These are phyloP conservation scores for Patiria pectinifera DNA, from an alignment of 53 echinoderm and acorn worm genomes.

Conservation along the genomic window DNA sequence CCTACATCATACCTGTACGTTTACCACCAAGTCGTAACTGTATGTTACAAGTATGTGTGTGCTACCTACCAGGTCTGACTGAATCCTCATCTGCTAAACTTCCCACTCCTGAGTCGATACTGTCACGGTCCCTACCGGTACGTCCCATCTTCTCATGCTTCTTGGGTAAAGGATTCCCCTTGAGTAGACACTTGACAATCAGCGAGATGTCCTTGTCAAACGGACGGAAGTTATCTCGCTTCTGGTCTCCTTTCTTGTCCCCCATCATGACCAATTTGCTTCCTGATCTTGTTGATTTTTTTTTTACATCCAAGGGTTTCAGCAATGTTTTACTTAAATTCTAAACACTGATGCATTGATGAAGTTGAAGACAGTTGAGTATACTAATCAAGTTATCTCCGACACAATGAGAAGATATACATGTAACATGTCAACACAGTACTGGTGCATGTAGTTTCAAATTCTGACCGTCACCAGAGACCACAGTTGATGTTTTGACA, in stretches of 20 bases:
- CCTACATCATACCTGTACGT: no score
- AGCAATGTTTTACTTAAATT: not conserved
- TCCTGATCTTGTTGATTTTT: no score
- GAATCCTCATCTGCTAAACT: conserved; percentile 42
- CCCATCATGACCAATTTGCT: conserved; percentile 17
- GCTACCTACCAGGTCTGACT: conserved; percentile 13
- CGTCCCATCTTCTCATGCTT: conserved; percentile 55
- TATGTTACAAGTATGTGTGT: not conserved
- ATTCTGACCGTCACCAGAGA: not conserved
- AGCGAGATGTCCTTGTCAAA: conserved; percentile 83
- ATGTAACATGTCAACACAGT: not conserved
- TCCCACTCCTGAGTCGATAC: conserved; percentile 21
- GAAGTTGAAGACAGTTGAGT: not conserved
- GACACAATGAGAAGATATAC: no score
- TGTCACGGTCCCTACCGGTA: conserved; percentile 43
- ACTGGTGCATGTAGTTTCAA: not conserved
- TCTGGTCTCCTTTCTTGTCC: conserved; percentile 53
- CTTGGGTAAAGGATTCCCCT: conserved; percentile 70
- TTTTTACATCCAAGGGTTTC: not conserved
- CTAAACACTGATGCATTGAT: not conserved
- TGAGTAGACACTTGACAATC: conserved; percentile 76
- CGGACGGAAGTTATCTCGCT: conserved; percentile 24
- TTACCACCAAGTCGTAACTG: no score
- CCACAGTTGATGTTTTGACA: not conserved
- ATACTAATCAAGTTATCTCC: no score